phyloP scores from a whole-genome alignment of 2,888 invertebrate species.

The Tribolium freemani region DNA sequence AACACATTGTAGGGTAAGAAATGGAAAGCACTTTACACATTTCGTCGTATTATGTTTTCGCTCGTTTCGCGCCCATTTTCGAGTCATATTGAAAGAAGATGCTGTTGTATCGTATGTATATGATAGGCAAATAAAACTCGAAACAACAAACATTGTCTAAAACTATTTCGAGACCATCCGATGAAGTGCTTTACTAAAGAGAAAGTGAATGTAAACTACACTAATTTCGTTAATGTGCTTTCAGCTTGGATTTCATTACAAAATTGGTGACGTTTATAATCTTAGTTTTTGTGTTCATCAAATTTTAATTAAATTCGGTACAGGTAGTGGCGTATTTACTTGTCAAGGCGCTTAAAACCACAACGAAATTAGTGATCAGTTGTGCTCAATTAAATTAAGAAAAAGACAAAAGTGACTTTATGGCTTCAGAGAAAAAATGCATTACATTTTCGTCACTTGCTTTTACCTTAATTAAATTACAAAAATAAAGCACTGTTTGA shows the following conservation, averaged over 20 bases:
- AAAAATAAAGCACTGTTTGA: constrained; percentile 8
- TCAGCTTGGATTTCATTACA: background rate
- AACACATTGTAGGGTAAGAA: background rate
- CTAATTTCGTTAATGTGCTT: constrained; percentile 12
- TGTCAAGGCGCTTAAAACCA: background rate
- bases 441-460: background rate
- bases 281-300: background rate
- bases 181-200: constrained; percentile 8
- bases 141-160: constrained; percentile 25
- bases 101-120: background rate
- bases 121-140: constrained; percentile 12
- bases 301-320: constrained; percentile 17
- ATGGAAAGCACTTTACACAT: constrained; percentile 9
- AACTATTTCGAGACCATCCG: constrained; percentile 11
- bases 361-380: constrained; percentile 8
- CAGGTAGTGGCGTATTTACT: background rate
- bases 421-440: no score
- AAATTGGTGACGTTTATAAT: background rate
- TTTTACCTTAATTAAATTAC: constrained; percentile 2
- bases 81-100: constrained; percentile 13
- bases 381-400: background rate
- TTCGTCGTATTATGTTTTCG: background rate
- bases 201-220: constrained; percentile 24
- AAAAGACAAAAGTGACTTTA: background rate
- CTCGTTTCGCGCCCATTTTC: background rate